Conservation (phyloP, 2,113 vertebrate species). For the Coracopsis vasa region DNA sequence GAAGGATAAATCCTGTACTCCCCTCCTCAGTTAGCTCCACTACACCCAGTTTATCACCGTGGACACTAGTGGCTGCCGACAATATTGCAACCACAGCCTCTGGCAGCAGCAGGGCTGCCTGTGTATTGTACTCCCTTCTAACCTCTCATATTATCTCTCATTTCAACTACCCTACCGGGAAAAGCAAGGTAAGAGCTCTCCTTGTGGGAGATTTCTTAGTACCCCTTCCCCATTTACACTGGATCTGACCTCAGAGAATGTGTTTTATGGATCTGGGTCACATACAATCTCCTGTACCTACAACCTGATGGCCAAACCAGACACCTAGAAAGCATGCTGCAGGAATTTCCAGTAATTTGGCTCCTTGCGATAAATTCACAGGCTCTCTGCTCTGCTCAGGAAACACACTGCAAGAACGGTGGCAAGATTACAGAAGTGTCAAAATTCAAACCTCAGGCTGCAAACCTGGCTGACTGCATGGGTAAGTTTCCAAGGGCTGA, state of each 20-base stretch:
- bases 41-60: background rate
- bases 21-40: background rate
- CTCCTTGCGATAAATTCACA: background rate
- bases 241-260: background rate
- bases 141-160: background rate
- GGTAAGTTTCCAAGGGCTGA: background rate
- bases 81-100: background rate
- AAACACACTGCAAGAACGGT: background rate
- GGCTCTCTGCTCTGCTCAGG: background rate
- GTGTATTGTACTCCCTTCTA: background rate
- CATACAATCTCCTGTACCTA: rapidly evolving
- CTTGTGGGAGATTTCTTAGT: background rate
- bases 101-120: background rate
- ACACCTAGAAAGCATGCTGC: background rate
- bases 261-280: background rate
- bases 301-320: background rate
- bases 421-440: background rate
- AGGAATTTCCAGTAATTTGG: background rate
- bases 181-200: background rate
- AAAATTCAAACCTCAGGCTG: background rate
- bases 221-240: background rate
- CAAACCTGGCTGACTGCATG: background rate
- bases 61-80: background rate
- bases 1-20: background rate
- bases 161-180: background rate